Evolutionary conservation across 2,888 invertebrate species (phyloP), one percentile per base, ranked within the genome.

Genomic region (Chrysotoxum bicinctum): DNA sequence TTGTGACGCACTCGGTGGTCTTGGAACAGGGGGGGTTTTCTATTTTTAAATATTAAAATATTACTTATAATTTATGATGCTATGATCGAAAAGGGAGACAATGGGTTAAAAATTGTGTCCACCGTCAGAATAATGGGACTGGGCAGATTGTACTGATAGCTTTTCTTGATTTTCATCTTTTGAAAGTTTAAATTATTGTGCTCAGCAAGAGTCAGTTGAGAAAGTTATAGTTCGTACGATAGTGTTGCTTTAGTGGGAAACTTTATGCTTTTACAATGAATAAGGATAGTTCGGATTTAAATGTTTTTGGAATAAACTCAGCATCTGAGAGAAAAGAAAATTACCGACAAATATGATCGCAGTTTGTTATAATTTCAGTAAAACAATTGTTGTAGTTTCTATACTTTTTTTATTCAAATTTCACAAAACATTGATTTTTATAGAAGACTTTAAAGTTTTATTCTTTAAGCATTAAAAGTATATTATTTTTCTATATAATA

Each of bases 1-100:
- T 45, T 21, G 45, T 40, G 66, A 56, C 60, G 68, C 56, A 73
- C 56, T 37, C 21, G n/a, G 37, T 35, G 60, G 21, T 56, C 35
- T 35, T 30, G 35, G 56, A 19, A 0, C 21, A 50, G 7, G 21
- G 56, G 56, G 2, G 62, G n/a, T 9, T 48, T 74, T 78, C 79
- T 83, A 83, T 70, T 74, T 78, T 58, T 78, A 69, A 70, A 64
- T 14, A 16, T 14, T 0, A 62, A 62, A 16, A 16, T 23, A 0
- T 12, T 30, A 16, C 10, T 26, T 43, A 7, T n/a, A n/a, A n/a
- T n/a, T n/a, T n/a, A n/a, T 26, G 2, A 16, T 0, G 26, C 16
- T 26, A 5, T 4, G 8, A 40, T 14, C 9, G 58, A 7, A 14
- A 32, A 32, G 37, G 21, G 12, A n/a, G n/a, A n/a, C 3, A 7